Evolutionary conservation across 2,797 vertebrate species (phyloP).

Genomic region (Sphenopsis melanotis): DNA sequence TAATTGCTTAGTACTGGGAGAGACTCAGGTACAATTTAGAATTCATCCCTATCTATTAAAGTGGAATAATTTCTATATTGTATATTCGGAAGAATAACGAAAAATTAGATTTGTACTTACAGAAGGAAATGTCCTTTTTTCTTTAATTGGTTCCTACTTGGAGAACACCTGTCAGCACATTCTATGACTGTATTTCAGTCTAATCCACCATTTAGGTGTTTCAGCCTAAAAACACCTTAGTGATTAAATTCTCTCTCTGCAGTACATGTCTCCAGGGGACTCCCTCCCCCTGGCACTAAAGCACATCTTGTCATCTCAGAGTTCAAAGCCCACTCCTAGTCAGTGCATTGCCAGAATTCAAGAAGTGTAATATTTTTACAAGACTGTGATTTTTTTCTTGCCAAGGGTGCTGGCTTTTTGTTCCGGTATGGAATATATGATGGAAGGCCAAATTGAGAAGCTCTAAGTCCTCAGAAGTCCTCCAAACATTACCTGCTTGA

Average conservation of each 20-base stretch:
- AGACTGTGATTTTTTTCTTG: neutral
- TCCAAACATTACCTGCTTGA: neutral
- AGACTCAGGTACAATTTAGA: neutral
- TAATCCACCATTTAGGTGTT: neutral
- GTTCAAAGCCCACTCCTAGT: neutral
- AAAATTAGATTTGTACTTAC: slow-evolving; percentile 15
- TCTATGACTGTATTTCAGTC: neutral
- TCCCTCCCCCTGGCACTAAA: neutral
- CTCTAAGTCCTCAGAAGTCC: neutral
- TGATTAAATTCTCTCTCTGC: neutral
- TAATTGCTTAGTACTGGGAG: neutral
- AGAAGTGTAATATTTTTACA: neutral
- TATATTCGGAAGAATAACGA: neutral
- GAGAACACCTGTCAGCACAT: slow-evolving; percentile 10
- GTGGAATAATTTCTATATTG: neutral
- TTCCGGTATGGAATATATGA: neutral
- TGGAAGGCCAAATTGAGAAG: neutral
- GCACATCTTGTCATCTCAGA: neutral
- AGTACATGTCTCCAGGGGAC: neutral
- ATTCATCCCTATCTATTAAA: neutral
- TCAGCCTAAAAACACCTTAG: neutral
- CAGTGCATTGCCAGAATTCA: neutral
- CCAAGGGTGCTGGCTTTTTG: neutral
- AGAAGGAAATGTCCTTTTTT: slow-evolving; percentile 16
- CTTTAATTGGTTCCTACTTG: neutral